Evolutionary conservation across 2,888 invertebrate genomes (phyloP).

Genomic region (Sympetrum striolatum): DNA sequence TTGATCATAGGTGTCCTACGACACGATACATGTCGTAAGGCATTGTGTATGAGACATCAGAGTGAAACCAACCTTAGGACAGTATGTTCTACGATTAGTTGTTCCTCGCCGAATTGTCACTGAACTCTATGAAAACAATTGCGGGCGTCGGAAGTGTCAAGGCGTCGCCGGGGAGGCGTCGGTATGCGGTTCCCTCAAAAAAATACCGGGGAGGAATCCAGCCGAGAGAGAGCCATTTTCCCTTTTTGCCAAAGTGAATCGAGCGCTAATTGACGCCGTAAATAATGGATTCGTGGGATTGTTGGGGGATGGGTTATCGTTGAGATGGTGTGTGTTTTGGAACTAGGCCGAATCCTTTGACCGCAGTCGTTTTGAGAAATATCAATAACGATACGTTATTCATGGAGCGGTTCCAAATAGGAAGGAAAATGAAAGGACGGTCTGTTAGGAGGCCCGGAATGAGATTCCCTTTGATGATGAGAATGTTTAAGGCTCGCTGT

Average conservation of each 20-base stretch:
- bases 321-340: neutral
- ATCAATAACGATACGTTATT: neutral
- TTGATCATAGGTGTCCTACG: no score
- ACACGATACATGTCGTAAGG: no score
- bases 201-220: neutral
- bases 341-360: neutral
- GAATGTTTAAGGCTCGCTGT: neutral
- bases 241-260: neutral
- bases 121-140: no score
- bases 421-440: neutral
- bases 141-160: neutral
- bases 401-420: neutral
- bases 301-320: neutral
- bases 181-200: neutral
- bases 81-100: no score
- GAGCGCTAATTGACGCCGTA: neutral
- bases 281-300: neutral
- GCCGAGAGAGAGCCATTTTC: neutral
- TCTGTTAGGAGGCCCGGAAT: neutral
- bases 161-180: neutral
- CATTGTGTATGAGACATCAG: no score
- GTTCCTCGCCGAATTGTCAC: no score
- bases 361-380: neutral
- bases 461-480: neutral
- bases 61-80: no score